Evolutionary conservation across 2,797 vertebrate genomes (phyloP), one percentile per base, ranked within the genome.

Genomic region (Macropodus opercularis): DNA sequence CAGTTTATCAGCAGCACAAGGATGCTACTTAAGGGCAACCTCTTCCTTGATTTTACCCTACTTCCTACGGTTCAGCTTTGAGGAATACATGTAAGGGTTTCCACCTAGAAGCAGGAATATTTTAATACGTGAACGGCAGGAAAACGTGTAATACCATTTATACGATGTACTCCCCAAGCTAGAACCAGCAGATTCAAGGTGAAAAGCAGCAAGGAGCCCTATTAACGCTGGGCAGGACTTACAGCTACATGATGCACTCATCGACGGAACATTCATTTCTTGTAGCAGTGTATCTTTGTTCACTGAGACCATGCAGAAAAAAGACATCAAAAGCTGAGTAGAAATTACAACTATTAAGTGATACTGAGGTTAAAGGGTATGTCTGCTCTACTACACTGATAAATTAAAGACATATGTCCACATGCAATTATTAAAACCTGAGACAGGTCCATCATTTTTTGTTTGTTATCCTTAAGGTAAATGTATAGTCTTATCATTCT

Each of bases 301-400:
- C 54, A 52, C 42, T 40, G 76, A 79, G 69, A 80, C 65, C 84
- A 87, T 87, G 84, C 84, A 81, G 76, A 17, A 79, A 80, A 71
- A n/a, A 69, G 77, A 80, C 51, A 71, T 36, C 27, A 31, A 72
- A 49, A 69, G 49, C 57, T 68, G 44, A 34, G 10, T 11, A 46
- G 51, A 41, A 41, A 59, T 50, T 46, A 74, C 40, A 19, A 42
- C 24, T 58, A 41, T 3, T n/a, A 48, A 38, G 46, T 69, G 58
- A 69, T 21, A 60, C 27, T 74, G 69, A 76, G 65, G 67, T 73
- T 63, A 67, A 57, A 59, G 13, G 62, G 52, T 42, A 58, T 46
- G 19, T 69, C 73, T 80, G 63, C 65, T 56, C 43, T 55, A 51
- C 27, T 49, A 82, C 72, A 76, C 52, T 29, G 31, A 73, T 26